phyloP scores from a whole-genome alignment of 2,113 vertebrate species.

The Tachysurus fulvidraco region DNA sequence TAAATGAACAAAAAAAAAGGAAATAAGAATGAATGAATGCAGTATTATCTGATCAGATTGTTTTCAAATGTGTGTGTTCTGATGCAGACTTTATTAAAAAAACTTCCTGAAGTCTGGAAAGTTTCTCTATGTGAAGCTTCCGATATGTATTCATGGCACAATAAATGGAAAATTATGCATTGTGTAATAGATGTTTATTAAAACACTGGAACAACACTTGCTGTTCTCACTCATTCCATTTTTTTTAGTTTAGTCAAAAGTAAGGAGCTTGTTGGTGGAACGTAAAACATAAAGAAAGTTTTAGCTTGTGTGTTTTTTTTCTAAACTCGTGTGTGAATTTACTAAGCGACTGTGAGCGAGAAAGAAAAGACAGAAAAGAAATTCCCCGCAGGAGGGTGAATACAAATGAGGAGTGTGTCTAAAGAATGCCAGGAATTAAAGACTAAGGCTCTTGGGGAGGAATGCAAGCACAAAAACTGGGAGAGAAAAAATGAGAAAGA shows the following conservation, averaged over 20 bases:
- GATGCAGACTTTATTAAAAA: no score
- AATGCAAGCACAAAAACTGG: background rate
- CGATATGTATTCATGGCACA: background rate
- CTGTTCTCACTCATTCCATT: background rate
- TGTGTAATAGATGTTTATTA: background rate
- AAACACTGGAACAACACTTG: background rate
- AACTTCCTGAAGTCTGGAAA: background rate
- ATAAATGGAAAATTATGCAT: background rate
- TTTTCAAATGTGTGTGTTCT: no score
- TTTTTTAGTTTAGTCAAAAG: background rate
- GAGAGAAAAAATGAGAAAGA: background rate
- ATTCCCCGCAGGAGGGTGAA: background rate
- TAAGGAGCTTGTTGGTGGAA: background rate
- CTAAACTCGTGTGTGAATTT: background rate
- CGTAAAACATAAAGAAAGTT: background rate
- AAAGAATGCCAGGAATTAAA: constrained; percentile 60
- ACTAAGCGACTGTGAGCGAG: background rate
- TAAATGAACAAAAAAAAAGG: background rate
- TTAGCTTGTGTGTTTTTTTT: background rate
- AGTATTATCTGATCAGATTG: background rate
- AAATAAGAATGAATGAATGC: background rate
- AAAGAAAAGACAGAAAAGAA: background rate
- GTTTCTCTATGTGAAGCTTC: background rate
- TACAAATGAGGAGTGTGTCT: background rate
- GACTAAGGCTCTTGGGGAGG: background rate